phyloP scores from a whole-genome alignment of 2,888 invertebrate genomes.

The Cerastis leucographa region DNA sequence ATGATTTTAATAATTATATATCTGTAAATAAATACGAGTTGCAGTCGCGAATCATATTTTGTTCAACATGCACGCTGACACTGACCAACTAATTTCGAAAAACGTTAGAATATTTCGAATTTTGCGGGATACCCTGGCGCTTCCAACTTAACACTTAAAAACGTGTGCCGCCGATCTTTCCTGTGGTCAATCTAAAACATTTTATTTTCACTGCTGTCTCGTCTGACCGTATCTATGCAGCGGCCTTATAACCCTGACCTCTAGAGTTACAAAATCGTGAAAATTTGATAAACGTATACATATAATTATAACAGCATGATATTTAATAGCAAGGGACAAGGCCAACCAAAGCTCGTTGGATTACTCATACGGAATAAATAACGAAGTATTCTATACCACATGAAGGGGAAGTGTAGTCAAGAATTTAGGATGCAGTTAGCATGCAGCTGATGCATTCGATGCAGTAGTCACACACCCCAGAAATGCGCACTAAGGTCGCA shows the following conservation, averaged over 20 bases:
- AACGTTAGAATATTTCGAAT: no score
- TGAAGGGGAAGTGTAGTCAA: not conserved
- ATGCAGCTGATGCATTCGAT: not conserved
- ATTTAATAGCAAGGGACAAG: constrained; percentile 33
- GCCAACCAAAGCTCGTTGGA: constrained; percentile 24
- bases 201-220: not conserved
- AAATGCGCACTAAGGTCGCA: constrained; percentile 22
- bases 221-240: constrained; percentile 1
- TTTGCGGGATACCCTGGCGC: no score
- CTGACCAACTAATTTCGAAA: no score
- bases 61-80: no score
- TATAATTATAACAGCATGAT: constrained; percentile 10
- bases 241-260: constrained; percentile 28
- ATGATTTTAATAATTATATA: no score
- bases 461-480: constrained; percentile 15
- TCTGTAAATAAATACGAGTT: no score
- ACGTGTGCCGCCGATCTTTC: not conserved
- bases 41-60: no score
- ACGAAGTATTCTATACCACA: not conserved
- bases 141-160: not conserved
- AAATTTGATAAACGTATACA: constrained; percentile 52
- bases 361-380: constrained; percentile 5
- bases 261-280: constrained; percentile 33
- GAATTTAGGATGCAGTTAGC: constrained; percentile 42
- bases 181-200: not conserved